Base-by-base conservation (phyloP, 2,797 vertebrate genomes). In the Anguilla pacifica region DNA sequence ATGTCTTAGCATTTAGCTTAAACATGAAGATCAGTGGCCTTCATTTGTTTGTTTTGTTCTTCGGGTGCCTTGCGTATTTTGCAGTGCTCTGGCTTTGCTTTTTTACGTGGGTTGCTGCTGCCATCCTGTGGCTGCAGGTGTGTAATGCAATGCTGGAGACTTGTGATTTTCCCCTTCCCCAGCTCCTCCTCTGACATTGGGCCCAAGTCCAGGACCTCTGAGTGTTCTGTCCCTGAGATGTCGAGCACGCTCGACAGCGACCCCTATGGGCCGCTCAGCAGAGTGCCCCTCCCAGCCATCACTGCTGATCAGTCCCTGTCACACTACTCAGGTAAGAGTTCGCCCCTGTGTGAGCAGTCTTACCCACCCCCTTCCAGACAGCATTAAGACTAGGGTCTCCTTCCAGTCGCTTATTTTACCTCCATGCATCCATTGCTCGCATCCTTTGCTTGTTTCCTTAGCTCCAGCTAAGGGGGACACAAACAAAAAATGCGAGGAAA, bases 181-280 rank as follows among this genome's bases (percentile, higher is more conserved):
- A 99, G 98, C 88, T 99, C 98, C 87, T 98, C 98, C 39, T 98
- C 98, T n/a, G 98, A 99, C 89, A 96, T 98, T 61, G 98, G 97
- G 88, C 97, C 97, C 92, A 99, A 99, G 94, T 96, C 97, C 64
- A 95, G 98, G 0, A 94, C 97, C 91, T 95, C 97, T 0, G 98
- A 99, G 90, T 92, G 95, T n/a, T 85, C 89, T 2, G 96, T 96
- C 61, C 95, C 96, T 0, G 98, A 99, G 83, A 95, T 98, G 88
- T 96, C 97, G 86, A 93, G 94, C 88, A 97, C 97, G 93, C 97
- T 97, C 90, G 98, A 98, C 0, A 97, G 97, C 6, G 95, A 96
- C 92, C 94, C 97, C 64, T 95, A 97, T 88, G 93, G 97, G 89
- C 95, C 97, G 0, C 95, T 98, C 89, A 97, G 96, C 0, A 95